These are phyloP conservation scores for Ctena decussata DNA, from an alignment of 2,888 invertebrate species.

Conservation along the genomic window DNA sequence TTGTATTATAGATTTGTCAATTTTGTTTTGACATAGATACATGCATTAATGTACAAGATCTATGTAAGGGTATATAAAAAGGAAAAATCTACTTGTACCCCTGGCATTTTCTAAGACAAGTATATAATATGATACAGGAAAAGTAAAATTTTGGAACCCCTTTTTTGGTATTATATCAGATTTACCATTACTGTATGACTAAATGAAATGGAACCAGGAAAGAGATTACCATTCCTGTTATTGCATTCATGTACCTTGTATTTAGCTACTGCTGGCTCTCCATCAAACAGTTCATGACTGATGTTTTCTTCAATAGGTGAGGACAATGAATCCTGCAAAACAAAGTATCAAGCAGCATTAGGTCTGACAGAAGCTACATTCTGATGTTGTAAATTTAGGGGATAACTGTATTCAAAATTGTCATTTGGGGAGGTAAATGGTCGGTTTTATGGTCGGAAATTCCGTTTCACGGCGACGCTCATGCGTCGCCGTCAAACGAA, in stretches of 20 bases:
- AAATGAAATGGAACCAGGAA: too few species aligned
- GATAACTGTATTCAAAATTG: background rate
- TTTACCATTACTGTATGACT: too few species aligned
- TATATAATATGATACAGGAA: too few species aligned
- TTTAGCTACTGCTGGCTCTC: conserved; percentile 83
- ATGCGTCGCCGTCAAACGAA: background rate
- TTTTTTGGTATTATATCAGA: too few species aligned
- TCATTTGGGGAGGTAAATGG: background rate
- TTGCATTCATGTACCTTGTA: conserved; percentile 84
- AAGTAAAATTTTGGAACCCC: too few species aligned
- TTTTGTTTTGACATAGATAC: too few species aligned
- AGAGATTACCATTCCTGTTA: background rate
- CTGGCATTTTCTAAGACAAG: too few species aligned
- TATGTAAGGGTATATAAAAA: too few species aligned
- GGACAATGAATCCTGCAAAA: conserved; percentile 70
- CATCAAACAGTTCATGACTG: conserved; percentile 78
- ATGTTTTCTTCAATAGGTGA: conserved; percentile 81
- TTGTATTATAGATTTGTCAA: too few species aligned
- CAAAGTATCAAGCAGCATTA: background rate
- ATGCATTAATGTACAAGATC: too few species aligned
- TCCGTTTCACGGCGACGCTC: background rate
- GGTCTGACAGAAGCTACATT: background rate
- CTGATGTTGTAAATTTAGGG: background rate
- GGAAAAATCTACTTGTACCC: too few species aligned
- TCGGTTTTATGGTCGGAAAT: background rate